phyloP scores from a whole-genome alignment of 2,888 invertebrate genomes.

The Drosophila robusta region DNA sequence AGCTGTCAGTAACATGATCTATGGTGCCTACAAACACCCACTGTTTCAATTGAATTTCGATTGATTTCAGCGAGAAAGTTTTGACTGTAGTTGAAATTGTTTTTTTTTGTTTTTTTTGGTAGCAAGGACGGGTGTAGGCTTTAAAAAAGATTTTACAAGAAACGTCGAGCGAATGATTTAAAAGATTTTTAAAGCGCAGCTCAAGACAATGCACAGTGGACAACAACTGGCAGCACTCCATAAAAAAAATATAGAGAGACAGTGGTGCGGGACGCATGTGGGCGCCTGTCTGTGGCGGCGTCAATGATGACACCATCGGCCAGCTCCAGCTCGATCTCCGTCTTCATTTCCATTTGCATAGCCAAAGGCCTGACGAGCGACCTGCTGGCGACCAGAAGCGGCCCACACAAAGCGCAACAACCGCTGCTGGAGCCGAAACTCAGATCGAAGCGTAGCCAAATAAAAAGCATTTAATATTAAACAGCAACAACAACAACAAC shows the following conservation, averaged over 20 bases:
- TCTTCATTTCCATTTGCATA: slow-evolving; percentile 33
- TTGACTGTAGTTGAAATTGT: slow-evolving; percentile 21
- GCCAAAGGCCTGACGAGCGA: slow-evolving; percentile 14
- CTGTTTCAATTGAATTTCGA: slow-evolving; percentile 15
- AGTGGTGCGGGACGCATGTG: slow-evolving; percentile 19
- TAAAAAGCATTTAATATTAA: slow-evolving; percentile 18
- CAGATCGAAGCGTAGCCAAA: slow-evolving; percentile 30
- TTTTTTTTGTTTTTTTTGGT: slow-evolving; percentile 3
- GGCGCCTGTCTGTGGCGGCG: slow-evolving; percentile 44
- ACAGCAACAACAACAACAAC: slow-evolving; percentile 12
- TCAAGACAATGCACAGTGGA: slow-evolving; percentile 25
- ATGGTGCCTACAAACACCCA: slow-evolving; percentile 18
- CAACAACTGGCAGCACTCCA: slow-evolving; percentile 6
- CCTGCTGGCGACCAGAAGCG: slow-evolving; percentile 16
- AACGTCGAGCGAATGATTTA: slow-evolving; percentile 27
- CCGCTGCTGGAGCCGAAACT: slow-evolving; percentile 15
- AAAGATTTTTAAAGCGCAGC: slow-evolving; percentile 11
- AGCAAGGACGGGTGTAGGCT: slow-evolving; percentile 68
- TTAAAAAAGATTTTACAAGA: slow-evolving; percentile 10
- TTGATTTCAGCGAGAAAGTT: slow-evolving; percentile 40
- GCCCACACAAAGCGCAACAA: slow-evolving; percentile 35
- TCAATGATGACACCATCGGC: slow-evolving; percentile 74
- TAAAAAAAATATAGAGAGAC: background rate
- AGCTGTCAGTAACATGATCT: slow-evolving; percentile 22
- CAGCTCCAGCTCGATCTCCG: slow-evolving; percentile 15